Conservation (phyloP, 2,888 invertebrate genomes). For the Nomada goodeniana region DNA sequence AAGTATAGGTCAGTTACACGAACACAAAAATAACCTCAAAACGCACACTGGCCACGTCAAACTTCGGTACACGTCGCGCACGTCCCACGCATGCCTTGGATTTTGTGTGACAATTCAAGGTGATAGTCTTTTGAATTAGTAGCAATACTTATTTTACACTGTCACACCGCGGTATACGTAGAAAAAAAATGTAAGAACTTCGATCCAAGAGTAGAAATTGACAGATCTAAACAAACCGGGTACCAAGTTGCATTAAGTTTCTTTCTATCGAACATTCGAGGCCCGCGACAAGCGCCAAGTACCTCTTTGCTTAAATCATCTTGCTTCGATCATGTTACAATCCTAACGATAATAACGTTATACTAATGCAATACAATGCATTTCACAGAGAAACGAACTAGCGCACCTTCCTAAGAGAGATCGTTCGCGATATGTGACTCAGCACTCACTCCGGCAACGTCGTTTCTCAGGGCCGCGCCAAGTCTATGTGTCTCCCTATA, state of each 20-base stretch:
- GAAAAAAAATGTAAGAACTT: slow-evolving; percentile 2
- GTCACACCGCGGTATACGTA: slow-evolving; percentile 48
- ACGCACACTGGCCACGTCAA: slow-evolving; percentile 70
- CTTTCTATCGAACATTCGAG: slow-evolving; percentile 47
- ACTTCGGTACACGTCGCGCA: slow-evolving; percentile 56
- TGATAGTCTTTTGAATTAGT: slow-evolving; percentile 27
- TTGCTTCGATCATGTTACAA: slow-evolving; percentile 21
- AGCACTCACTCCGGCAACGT: slow-evolving; percentile 74
- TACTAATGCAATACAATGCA: slow-evolving; percentile 48
- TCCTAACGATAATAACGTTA: slow-evolving; percentile 35
- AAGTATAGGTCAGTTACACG: slow-evolving; percentile 77
- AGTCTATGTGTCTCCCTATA: slow-evolving; percentile 60
- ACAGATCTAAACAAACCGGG: slow-evolving; percentile 60
- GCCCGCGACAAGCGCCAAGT: slow-evolving; percentile 56
- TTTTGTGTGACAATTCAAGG: slow-evolving; percentile 51
- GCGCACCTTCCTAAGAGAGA: slow-evolving; percentile 73
- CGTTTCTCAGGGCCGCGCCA: slow-evolving; percentile 69
- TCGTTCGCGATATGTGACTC: slow-evolving; percentile 77
- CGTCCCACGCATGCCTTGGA: slow-evolving; percentile 54
- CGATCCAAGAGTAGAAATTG: slow-evolving; percentile 41
- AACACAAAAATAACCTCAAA: slow-evolving; percentile 78
- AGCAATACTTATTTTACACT: slow-evolving; percentile 47
- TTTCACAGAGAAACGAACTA: slow-evolving; percentile 66
- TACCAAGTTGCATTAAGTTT: slow-evolving; percentile 29
- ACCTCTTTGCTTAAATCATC: slow-evolving; percentile 53